Conservation (phyloP, 1,140 invertebrate genomes). For the Euwallacea fornicatus region DNA sequence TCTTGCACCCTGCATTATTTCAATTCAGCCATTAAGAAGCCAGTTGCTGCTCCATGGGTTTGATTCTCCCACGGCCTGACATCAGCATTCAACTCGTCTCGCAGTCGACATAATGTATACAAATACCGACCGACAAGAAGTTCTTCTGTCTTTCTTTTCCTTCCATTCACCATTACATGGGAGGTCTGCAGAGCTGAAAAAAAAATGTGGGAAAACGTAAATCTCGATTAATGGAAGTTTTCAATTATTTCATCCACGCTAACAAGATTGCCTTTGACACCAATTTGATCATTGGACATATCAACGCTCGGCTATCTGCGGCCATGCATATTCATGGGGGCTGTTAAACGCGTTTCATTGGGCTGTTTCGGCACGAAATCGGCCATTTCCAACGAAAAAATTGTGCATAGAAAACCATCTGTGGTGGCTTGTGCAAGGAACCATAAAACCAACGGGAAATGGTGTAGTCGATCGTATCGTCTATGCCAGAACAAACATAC, state of each 20-base stretch:
- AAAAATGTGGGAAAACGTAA: neutral
- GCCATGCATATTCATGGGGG: conserved; percentile 26
- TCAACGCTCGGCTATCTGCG: conserved; percentile 25
- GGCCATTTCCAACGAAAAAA: neutral
- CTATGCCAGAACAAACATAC: conserved; percentile 20
- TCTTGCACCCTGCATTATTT: conserved; percentile 16
- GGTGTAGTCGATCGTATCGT: neutral
- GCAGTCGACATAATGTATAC: conserved; percentile 34
- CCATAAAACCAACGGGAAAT: conserved; percentile 16
- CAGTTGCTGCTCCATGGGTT: conserved; percentile 5
- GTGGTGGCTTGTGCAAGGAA: too few species aligned
- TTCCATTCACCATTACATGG: conserved; percentile 21
- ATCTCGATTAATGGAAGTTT: conserved; percentile 26
- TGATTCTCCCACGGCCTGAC: conserved; percentile 34
- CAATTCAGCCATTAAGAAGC: conserved; percentile 14
- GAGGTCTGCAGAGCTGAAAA: conserved; percentile 12
- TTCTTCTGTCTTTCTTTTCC: conserved; percentile 10
- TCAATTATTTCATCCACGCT: conserved; percentile 20
- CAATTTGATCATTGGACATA: conserved; percentile 30
- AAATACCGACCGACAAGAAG: conserved; percentile 21
- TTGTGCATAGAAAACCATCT: conserved; percentile 7
- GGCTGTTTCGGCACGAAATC: neutral
- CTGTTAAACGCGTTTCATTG: conserved; percentile 13
- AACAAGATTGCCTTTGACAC: conserved; percentile 33
- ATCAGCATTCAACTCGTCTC: conserved; percentile 33